Conservation (phyloP, 2,888 invertebrate genomes). For the Cheilosia soror region DNA sequence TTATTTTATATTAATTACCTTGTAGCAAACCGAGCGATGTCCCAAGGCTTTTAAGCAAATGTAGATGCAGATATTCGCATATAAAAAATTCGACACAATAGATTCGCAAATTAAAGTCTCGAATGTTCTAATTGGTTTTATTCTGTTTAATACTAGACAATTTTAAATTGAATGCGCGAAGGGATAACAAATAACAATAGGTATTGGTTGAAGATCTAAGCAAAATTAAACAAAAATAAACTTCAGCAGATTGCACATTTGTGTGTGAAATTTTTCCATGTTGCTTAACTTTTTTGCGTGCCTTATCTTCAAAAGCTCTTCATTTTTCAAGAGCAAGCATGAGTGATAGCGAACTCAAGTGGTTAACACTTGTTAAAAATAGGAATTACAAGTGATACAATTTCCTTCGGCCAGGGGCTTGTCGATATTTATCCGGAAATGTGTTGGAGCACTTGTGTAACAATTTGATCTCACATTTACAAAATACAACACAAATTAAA, state of each 20-base stretch:
- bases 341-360: not conserved
- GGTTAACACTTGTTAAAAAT: constrained; percentile 2
- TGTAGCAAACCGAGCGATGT: constrained; percentile 15
- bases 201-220: too few species aligned
- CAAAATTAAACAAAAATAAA: not conserved
- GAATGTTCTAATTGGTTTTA: not conserved
- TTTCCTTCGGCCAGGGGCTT: not conserved
- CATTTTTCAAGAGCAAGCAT: not conserved
- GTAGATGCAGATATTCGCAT: not conserved
- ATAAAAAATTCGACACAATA: not conserved
- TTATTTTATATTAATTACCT: constrained; percentile 33
- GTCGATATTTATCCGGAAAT: constrained; percentile 1
- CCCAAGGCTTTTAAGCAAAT: constrained; percentile 1
- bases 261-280: not conserved
- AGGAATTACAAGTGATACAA: not conserved
- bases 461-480: not conserved
- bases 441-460: not conserved
- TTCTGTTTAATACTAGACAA: not conserved
- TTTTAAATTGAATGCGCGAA: too few species aligned
- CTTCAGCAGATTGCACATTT: not conserved
- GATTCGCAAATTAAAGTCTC: constrained; percentile 18
- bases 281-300: not conserved
- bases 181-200: too few species aligned
- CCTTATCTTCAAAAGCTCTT: not conserved
- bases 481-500: not conserved